Evolutionary conservation across 2,888 invertebrate species (phyloP), one percentile per base, ranked within the genome.

Genomic region (Synanthedon andrenaeformis): DNA sequence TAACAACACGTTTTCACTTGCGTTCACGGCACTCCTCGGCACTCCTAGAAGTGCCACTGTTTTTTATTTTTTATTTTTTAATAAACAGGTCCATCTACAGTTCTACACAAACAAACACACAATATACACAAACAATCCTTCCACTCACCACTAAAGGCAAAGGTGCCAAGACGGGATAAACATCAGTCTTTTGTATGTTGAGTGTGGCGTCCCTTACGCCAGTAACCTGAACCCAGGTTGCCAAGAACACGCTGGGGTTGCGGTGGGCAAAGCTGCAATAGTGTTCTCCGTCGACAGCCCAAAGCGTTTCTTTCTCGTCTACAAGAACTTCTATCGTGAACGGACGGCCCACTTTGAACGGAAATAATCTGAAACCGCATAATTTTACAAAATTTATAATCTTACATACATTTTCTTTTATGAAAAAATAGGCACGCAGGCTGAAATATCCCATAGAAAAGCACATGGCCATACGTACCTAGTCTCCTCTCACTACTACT

Each of bases 241-340:
- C 84, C 1, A 56, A 57, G 13, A 79, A 58, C 0, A 76, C 69
- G 53, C 70, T 74, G 1, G 86, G 87, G 51, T 57, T 70, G 2
- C 92, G 88, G 70, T 94, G 94, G 4, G 79, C 69, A 70, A 89
- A 95, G 49, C 89, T 89, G 68, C 94, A 93, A 71, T 93, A 93
- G 69, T 94, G 93, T 59, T 89, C 88, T 0, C 93, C 94, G 72
- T 95, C 92, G 19, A 94, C 86, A 1, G 93, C 91, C 64, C 94
- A 91, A 79, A 91, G 73, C 42, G 90, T 91, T 61, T 91, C 90
- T 19, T 81, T 79, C 35, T 90, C 88, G 42, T 91, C 90, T 1
- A 92, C 76, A 13, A 92, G 72, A 53, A 92, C 82, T 70, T 91
- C 90, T 63, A 93, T 80, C 57, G 88, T 79, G 63, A 91, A 91